Evolutionary conservation across 2,797 vertebrate genomes (phyloP).

Genomic region (Crotalus adamanteus): DNA sequence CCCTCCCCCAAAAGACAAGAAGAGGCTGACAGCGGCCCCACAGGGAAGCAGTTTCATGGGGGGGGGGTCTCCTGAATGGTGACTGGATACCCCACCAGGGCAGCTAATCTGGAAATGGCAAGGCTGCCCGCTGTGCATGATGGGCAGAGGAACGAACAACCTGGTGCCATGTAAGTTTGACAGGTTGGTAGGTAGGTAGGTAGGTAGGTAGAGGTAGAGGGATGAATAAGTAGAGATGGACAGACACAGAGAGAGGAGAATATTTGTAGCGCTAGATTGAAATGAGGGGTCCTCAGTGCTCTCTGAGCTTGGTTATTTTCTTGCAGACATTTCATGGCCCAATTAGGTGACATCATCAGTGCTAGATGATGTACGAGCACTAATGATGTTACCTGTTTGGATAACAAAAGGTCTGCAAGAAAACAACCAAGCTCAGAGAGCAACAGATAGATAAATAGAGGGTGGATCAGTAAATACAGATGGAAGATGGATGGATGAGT

Average conservation of each 20-base stretch:
- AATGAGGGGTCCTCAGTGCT: not conserved
- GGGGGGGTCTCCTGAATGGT: not conserved
- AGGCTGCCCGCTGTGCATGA: not conserved
- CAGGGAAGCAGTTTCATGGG: not conserved
- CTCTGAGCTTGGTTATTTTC: not conserved
- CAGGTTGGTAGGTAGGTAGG: not conserved
- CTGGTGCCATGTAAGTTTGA: not conserved
- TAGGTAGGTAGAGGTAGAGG: not conserved
- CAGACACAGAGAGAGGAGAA: no score
- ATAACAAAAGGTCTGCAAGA: not conserved
- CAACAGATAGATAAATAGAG: no score
- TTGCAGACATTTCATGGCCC: not conserved
- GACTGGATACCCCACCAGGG: not conserved
- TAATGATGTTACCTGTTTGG: no score
- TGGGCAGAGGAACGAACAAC: not conserved
- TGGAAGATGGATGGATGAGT: not conserved
- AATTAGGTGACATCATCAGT: not conserved
- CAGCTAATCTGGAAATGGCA: not conserved
- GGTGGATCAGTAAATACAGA: not conserved
- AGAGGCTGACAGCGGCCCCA: not conserved
- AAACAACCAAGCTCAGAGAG: not conserved
- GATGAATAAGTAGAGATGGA: no score
- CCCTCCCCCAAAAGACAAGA: not conserved
- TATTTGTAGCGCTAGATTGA: not conserved
- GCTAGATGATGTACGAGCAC: not conserved